These are phyloP conservation scores for Dendrolimus kikuchii DNA, from an alignment of 1,140 invertebrate genomes.

Conservation along the genomic window DNA sequence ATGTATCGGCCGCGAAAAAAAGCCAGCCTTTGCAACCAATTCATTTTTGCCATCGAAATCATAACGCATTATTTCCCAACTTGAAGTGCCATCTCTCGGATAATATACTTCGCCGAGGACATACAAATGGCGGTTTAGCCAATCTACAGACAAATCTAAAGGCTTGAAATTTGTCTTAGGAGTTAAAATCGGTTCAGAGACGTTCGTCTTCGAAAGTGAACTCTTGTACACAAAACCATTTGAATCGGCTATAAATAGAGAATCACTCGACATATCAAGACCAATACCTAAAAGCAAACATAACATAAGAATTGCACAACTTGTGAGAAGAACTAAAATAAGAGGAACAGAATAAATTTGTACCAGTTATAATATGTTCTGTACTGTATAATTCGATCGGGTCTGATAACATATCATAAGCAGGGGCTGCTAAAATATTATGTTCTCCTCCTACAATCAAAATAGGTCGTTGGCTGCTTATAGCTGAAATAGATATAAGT, in stretches of 20 bases:
- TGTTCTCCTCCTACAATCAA: constrained; percentile 81
- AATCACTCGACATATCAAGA: constrained; percentile 79
- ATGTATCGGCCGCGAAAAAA: constrained; percentile 79
- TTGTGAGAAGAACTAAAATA: constrained; percentile 1
- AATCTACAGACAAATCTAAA: constrained; percentile 85
- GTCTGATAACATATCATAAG: constrained; percentile 77
- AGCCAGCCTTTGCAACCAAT: constrained; percentile 77
- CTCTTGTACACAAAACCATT: constrained; percentile 74
- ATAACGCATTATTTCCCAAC: constrained; percentile 83
- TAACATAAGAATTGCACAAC: background rate
- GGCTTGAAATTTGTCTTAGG: constrained; percentile 75
- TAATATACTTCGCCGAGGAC: constrained; percentile 79
- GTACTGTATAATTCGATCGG: constrained; percentile 70
- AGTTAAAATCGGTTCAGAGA: constrained; percentile 71
- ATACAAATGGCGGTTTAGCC: constrained; percentile 88
- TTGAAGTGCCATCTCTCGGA: constrained; percentile 50
- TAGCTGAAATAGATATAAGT: constrained; percentile 36
- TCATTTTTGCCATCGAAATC: constrained; percentile 80
- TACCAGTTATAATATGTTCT: constrained; percentile 51
- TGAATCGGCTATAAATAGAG: constrained; percentile 84
- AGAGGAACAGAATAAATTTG: background rate
- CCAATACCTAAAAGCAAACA: constrained; percentile 76
- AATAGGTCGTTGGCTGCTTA: constrained; percentile 74
- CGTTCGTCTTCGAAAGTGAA: constrained; percentile 48
- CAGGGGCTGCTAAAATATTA: constrained; percentile 78